phyloP scores from a whole-genome alignment of 2,113 vertebrate genomes.

The Rhegmatorhina hoffmannsi region DNA sequence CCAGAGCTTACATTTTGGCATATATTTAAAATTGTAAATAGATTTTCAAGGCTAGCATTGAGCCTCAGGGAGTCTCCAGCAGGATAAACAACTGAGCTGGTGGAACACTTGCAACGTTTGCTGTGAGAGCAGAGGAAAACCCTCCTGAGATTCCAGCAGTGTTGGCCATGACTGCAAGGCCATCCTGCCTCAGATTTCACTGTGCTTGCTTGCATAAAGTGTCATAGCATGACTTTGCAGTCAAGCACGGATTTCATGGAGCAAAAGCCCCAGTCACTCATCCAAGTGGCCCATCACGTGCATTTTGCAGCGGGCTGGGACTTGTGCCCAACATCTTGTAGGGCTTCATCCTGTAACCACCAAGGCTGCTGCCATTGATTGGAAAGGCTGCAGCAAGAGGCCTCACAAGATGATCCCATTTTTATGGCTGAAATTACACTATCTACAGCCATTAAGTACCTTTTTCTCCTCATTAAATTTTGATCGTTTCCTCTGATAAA shows the following conservation, averaged over 20 bases:
- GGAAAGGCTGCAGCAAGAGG: neutral
- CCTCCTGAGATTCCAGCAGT: neutral
- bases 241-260: neutral
- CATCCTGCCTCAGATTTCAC: neutral
- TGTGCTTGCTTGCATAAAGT: rapidly evolving
- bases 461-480: slow-evolving; percentile 55
- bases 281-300: rapidly evolving
- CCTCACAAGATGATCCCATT: slow-evolving; percentile 2
- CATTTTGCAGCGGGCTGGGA: neutral
- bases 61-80: neutral
- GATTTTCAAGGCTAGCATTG: slow-evolving; percentile 28
- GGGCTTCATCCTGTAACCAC: neutral
- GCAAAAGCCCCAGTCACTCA: neutral
- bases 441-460: slow-evolving; percentile 20
- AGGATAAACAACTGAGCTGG: neutral
- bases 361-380: neutral
- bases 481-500: slow-evolving; percentile 52
- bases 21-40: slow-evolving; percentile 27
- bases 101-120: neutral
- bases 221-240: neutral
- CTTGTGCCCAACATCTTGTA: rapidly evolving
- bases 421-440: slow-evolving; percentile 47
- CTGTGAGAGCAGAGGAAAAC: neutral
- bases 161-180: neutral
- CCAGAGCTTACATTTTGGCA: neutral